Conservation (phyloP, 2,113 vertebrate species). For the Caloenas nicobarica region DNA sequence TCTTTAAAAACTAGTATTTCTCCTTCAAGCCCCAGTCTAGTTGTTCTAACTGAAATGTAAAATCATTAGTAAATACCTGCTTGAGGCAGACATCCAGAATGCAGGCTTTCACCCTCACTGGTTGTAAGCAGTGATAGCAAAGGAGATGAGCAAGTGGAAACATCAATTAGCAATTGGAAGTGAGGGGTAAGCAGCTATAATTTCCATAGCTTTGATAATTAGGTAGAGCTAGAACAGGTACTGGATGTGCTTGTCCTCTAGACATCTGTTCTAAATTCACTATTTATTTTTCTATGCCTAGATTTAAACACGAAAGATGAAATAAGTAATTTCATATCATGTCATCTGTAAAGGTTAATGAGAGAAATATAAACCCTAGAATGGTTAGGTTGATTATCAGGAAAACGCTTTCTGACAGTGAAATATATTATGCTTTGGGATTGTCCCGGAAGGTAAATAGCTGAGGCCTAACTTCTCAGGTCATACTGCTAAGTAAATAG, state of each 20-base stretch:
- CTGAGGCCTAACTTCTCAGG: background rate
- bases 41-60: background rate
- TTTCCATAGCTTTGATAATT: background rate
- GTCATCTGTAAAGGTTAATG: background rate
- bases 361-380: background rate
- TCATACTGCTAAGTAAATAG: background rate
- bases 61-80: slow-evolving; percentile 3
- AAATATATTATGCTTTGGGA: background rate
- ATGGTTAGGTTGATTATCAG: background rate
- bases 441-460: background rate
- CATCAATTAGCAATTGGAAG: background rate
- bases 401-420: background rate
- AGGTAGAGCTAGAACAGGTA: background rate
- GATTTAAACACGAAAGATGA: background rate
- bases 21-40: background rate
- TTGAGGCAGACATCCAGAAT: background rate
- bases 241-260: background rate
- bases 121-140: background rate
- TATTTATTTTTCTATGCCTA: background rate
- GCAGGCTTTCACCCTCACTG: background rate
- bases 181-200: background rate
- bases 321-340: background rate
- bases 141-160: background rate
- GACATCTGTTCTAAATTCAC: background rate
- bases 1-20: background rate